Evolutionary conservation across 2,113 vertebrate species (phyloP).

Genomic region (Platichthys flesus): DNA sequence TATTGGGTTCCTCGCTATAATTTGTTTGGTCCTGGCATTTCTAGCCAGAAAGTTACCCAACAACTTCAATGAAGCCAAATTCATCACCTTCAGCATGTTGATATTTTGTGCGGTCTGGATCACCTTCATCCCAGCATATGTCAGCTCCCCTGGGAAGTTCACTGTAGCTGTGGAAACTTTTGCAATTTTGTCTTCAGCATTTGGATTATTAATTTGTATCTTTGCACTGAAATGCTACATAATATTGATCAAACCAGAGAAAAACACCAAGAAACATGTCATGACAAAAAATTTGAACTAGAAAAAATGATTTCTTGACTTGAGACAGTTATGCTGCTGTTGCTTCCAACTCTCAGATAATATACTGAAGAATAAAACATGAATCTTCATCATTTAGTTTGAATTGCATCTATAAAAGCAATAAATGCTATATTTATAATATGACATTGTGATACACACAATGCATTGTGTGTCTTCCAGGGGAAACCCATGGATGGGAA

Average conservation of each 20-base stretch:
- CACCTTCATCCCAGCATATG: slow-evolving; percentile 82
- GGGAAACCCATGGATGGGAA: too few relatives aligned
- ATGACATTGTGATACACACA: too few relatives aligned
- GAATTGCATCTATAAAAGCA: background rate
- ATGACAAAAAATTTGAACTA: slow-evolving; percentile 27
- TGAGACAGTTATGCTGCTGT: too few relatives aligned
- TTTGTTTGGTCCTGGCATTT: slow-evolving; percentile 78
- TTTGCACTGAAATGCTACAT: slow-evolving; percentile 82
- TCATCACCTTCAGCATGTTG: slow-evolving; percentile 83
- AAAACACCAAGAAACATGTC: slow-evolving; percentile 74
- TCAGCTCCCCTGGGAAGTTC: slow-evolving; percentile 83
- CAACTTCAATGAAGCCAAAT: slow-evolving; percentile 84
- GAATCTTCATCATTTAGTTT: background rate
- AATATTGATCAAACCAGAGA: slow-evolving; percentile 80
- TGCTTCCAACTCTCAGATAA: too few relatives aligned
- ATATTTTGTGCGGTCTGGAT: slow-evolving; percentile 85
- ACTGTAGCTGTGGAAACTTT: slow-evolving; percentile 83
- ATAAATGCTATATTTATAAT: too few relatives aligned
- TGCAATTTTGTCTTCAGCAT: slow-evolving; percentile 81
- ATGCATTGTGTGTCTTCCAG: slow-evolving; percentile 43
- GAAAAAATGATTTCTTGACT: background rate
- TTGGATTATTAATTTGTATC: slow-evolving; percentile 74
- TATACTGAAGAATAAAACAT: too few relatives aligned
- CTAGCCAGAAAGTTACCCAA: slow-evolving; percentile 79
- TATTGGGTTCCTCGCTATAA: slow-evolving; percentile 74